Base-by-base conservation (phyloP, 2,797 vertebrate genomes). In the Clarias fuscus region DNA sequence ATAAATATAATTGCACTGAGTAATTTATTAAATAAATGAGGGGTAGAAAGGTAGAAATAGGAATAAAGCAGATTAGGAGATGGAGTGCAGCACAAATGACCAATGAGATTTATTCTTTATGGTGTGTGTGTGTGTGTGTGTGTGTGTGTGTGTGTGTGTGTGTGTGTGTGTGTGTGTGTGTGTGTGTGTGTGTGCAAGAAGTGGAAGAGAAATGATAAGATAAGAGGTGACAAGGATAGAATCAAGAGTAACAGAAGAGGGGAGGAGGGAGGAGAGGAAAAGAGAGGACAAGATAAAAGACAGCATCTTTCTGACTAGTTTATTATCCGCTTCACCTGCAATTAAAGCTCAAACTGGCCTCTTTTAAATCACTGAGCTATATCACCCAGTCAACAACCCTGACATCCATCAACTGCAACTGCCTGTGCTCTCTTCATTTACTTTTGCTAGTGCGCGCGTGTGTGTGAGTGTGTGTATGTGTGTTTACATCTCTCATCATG, bases 301-400 rank as follows among this genome's bases (percentile, higher is more conserved):
- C 37, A 48, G 7, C 14, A 48, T 48, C 61, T 67, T 40, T 37
- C 20, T 40, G 70, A 30, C 48, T 65, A 59, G 53, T 11, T 68
- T 18, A 61, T 78, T 37, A 59, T 61, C 56, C 30, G 14, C 61
- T 72, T 48, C 56, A 22, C 11, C 14, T 62, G 64, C 64, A 86
- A 86, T 84, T 78, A 86, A 78, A 33, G 30, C 86, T 70, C 17
- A 71, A 53, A 30, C 79, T 53, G 62, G 22, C 40, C 64, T 40
- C 48, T 64, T 62, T 48, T 27, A 75, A 76, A 84, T 62, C 83
- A 75, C 64, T 18, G 24, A 62, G 37, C 56, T 79, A 67, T 77
- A 68, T 78, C 48, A 4, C 48, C 10, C 76, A 72, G 56, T 81
- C 67, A 72, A 65, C 59, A 40, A n/a, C 13, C 22, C 53, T 59